Evolutionary conservation across 2,113 vertebrate species (phyloP).

Genomic region (Cephalopterus ornatus): DNA sequence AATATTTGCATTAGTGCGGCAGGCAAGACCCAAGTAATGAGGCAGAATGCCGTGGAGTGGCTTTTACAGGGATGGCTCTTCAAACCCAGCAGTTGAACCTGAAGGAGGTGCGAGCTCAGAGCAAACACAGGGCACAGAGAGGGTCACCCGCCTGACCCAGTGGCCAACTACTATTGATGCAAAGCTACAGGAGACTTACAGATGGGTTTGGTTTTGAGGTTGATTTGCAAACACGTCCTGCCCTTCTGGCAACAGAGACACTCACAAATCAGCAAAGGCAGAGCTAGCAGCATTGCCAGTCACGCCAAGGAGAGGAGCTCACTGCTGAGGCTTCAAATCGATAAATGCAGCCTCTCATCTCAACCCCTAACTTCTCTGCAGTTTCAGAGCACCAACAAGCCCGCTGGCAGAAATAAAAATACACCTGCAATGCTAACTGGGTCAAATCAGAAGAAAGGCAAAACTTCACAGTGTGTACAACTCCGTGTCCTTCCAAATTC

Average conservation of each 20-base stretch:
- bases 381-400: not conserved
- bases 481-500: not conserved
- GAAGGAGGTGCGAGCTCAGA: accelerated
- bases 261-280: not conserved
- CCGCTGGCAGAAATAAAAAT: not conserved
- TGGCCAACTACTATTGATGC: not conserved
- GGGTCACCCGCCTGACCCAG: not conserved
- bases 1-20: not conserved
- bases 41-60: not conserved
- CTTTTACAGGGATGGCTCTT: not conserved
- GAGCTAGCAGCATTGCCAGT: not conserved
- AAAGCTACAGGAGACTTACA: not conserved
- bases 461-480: not conserved
- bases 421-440: not conserved
- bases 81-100: not conserved
- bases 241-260: not conserved
- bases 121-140: not conserved
- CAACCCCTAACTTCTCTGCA: not conserved
- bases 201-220: not conserved
- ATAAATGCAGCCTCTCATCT: not conserved
- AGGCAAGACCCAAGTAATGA: not conserved
- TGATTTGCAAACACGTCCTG: not conserved
- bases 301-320: not conserved
- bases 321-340: not conserved
- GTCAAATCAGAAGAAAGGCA: not conserved